Evolutionary conservation across 2,113 vertebrate species (phyloP).

Genomic region (Podilymbus podiceps): DNA sequence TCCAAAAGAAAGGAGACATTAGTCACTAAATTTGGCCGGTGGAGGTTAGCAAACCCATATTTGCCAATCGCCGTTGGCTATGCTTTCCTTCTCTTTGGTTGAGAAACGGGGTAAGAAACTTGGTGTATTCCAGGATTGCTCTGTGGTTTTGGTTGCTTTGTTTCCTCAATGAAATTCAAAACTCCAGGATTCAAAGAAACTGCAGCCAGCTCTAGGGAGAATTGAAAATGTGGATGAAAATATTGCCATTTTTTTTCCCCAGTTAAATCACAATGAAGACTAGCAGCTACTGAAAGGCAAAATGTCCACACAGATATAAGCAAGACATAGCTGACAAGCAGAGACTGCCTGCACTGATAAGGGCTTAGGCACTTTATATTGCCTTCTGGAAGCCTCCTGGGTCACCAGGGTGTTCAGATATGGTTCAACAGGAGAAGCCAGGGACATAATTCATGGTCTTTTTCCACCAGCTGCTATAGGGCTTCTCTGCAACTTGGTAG

Average conservation of each 20-base stretch:
- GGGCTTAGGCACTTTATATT: not conserved
- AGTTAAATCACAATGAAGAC: not conserved
- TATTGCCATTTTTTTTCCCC: not conserved
- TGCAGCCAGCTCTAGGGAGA: not conserved
- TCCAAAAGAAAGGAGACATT: not conserved
- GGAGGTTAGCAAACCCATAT: not conserved
- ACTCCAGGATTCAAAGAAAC: not conserved
- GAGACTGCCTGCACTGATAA: not conserved
- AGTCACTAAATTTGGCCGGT: not conserved
- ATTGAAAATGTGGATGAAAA: not conserved
- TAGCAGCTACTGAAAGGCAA: not conserved
- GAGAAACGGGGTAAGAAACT: not conserved
- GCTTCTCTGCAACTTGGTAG: not conserved
- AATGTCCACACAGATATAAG: not conserved
- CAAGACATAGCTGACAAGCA: not conserved
- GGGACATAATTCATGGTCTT: not conserved
- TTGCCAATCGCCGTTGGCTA: not conserved
- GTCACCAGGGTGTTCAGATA: not conserved
- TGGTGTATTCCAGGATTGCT: not conserved
- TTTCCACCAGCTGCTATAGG: not conserved
- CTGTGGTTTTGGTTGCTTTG: not conserved
- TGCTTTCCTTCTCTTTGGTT: not conserved
- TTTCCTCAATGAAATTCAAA: constrained; percentile 17
- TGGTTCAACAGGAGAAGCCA: not conserved
- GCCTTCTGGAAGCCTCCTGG: not conserved